Evolutionary conservation across 2,888 invertebrate species (phyloP).

Genomic region (Cremastinae sp.): DNA sequence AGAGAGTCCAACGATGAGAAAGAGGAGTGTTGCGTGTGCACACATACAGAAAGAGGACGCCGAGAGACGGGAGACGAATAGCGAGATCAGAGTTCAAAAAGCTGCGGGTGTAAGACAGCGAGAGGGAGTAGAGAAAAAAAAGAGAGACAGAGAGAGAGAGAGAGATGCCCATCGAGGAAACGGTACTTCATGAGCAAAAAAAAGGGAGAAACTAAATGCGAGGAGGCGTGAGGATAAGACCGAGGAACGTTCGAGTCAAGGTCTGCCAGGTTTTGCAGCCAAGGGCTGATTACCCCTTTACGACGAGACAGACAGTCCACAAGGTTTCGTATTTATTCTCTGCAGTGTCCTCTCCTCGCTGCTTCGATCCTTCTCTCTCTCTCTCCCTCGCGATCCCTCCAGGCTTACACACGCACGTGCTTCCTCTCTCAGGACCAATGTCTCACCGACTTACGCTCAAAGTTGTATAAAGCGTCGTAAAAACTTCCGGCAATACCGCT

Average conservation of each 20-base stretch:
- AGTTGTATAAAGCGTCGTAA: slow-evolving; percentile 68
- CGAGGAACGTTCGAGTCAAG: slow-evolving; percentile 74
- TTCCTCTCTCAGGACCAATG: slow-evolving; percentile 7
- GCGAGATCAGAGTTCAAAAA: slow-evolving; percentile 62
- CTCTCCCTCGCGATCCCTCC: slow-evolving; percentile 8
- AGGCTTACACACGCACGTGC: slow-evolving; percentile 16
- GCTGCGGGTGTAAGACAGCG: slow-evolving; percentile 63
- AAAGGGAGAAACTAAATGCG: background rate
- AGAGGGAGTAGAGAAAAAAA: slow-evolving; percentile 33
- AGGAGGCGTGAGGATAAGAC: slow-evolving; percentile 52
- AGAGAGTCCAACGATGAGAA: slow-evolving; percentile 60
- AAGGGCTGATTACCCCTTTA: slow-evolving; percentile 80
- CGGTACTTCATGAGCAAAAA: slow-evolving; percentile 27
- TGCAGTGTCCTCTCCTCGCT: slow-evolving; percentile 13
- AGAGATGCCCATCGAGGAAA: slow-evolving; percentile 28
- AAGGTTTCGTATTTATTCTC: slow-evolving; percentile 70
- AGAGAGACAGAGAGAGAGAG: slow-evolving; percentile 24
- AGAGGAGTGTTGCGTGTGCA: slow-evolving; percentile 46
- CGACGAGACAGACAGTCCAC: slow-evolving; percentile 66
- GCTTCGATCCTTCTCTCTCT: slow-evolving; percentile 4
- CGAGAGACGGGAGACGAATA: slow-evolving; percentile 65
- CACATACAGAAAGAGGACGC: slow-evolving; percentile 21
- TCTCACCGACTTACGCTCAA: slow-evolving; percentile 19
- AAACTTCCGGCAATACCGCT: slow-evolving; percentile 67
- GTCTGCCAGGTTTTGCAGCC: slow-evolving; percentile 67